These are phyloP conservation scores for Drosophila repleta DNA, from an alignment of 1,140 invertebrate genomes.

Conservation along the genomic window DNA sequence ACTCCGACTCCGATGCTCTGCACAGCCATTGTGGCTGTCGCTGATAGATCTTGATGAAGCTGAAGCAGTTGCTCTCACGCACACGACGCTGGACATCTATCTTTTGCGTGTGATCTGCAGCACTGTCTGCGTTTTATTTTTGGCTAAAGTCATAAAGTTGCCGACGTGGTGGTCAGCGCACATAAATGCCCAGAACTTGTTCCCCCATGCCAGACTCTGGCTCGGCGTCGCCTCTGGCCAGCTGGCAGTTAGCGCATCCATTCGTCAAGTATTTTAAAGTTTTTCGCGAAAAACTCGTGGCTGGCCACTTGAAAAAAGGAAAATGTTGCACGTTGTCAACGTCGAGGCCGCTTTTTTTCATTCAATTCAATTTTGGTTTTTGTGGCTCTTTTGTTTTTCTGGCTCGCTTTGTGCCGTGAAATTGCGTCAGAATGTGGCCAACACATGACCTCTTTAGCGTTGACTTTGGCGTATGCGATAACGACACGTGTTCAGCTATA, in stretches of 20 bases:
- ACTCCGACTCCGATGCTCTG: conserved; percentile 24
- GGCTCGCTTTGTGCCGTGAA: conserved; percentile 32
- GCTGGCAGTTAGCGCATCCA: conserved; percentile 72
- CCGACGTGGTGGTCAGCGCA: conserved; percentile 39
- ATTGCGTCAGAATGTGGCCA: conserved; percentile 68
- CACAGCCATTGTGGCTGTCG: conserved; percentile 3
- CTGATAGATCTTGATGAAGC: conserved; percentile 9
- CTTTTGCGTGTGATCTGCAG: conserved; percentile 68
- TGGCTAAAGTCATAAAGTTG: conserved; percentile 76
- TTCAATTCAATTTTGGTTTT: conserved; percentile 7
- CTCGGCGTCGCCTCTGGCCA: conserved; percentile 27
- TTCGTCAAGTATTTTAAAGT: conserved; percentile 76
- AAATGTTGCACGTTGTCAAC: conserved; percentile 62
- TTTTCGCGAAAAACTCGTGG: conserved; percentile 68
- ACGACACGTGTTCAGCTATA: conserved; percentile 52
- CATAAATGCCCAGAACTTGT: conserved; percentile 73
- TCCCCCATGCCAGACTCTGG: conserved; percentile 36
- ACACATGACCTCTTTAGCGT: conserved; percentile 63
- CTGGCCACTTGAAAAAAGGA: conserved; percentile 62
- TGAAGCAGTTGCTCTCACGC: conserved; percentile 54
- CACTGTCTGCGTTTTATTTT: conserved; percentile 75
- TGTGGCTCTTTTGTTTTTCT: conserved; percentile 21
- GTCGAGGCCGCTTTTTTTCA: conserved; percentile 17
- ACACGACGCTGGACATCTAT: conserved; percentile 57
- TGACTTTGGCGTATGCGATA: conserved; percentile 32